Base-by-base conservation (phyloP, 2,888 invertebrate genomes). In the Cristatella mucedo region DNA sequence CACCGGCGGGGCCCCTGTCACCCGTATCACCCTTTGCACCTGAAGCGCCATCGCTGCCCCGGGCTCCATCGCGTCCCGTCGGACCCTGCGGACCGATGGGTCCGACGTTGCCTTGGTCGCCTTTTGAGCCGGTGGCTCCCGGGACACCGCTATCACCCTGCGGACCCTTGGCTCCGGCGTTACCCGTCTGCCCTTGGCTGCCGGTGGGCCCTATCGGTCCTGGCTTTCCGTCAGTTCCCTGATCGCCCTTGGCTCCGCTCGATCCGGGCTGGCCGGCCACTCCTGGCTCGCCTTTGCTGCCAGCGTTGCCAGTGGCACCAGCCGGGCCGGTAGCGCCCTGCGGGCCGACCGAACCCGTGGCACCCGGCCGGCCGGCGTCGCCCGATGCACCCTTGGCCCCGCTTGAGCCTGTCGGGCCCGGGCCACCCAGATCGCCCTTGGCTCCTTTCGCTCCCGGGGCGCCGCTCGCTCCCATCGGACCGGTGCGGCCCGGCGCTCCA, bases 281-380 rank as follows among this genome's bases (percentile, higher is more conserved):
- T 5, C 38, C 38, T 13, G 31, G 21, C 3, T 11, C 4, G 31
- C 38, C 38, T 15, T 9, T 31, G 19, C 9, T 18, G 6, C 38
- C 40, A 6, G 29, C 16, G 3, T 15, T 11, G 16, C 41, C 44
- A 16, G 33, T 15, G 11, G 19, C 13, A 13, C 38, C 40, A 19
- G 34, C 18, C 20, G 37, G 38, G 39, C 46, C 46, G 32, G 43
- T 9, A 31, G 29, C 36, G 21, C 46, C 46, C n/a, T 32, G 16
- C 7, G 38, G 40, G 21, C 46, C 46, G 29, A 39, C 15, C 13
- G 44, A 29, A 19, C 46, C 46, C 24, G 42, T 9, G 2, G 38
- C 39, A 16, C 45, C 45, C 19, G 29, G 26, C 9, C 5, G 36
- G 20, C 33, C 40, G 18, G 15, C 22, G 11, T 19, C 21, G 4